Conservation (phyloP, 92 coral and sea anemone genomes). For the Paramuricea clavata region DNA sequence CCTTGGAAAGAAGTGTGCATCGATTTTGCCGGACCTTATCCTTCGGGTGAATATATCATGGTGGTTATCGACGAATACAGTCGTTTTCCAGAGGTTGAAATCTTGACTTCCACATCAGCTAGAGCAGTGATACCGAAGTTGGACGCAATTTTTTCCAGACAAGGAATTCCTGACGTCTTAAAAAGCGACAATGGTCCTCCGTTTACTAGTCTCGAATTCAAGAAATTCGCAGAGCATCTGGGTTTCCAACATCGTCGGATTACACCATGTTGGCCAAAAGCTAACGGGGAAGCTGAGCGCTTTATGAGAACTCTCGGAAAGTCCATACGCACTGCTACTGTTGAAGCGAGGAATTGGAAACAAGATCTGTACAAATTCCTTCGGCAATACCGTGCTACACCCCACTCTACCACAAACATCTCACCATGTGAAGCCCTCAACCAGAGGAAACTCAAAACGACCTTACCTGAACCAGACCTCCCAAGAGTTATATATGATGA, state of each 20-base stretch:
- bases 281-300: constrained; percentile 46
- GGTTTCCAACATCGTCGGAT: constrained; percentile 53
- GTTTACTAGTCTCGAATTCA: constrained; percentile 37
- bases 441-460: not conserved
- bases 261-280: constrained; percentile 55
- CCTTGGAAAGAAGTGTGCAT: constrained; percentile 23
- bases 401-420: constrained; percentile 43
- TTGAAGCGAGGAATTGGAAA: constrained; percentile 54
- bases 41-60: constrained; percentile 36
- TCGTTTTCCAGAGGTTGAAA: constrained; percentile 49
- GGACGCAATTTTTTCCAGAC: constrained; percentile 40
- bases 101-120: constrained; percentile 32
- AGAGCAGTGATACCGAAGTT: constrained; percentile 27
- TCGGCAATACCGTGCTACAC: constrained; percentile 59
- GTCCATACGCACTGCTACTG: not conserved
- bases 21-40: constrained; percentile 42
- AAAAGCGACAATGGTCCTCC: constrained; percentile 61
- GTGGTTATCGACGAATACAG: constrained; percentile 45
- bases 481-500: too few relatives aligned
- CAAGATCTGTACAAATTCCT: constrained; percentile 49
- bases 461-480: not conserved
- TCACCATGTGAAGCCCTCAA: constrained; percentile 37
- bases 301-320: constrained; percentile 49
- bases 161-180: constrained; percentile 52
- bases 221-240: constrained; percentile 34